phyloP scores from a whole-genome alignment of 1,140 invertebrate species.

The Drosophila navojoa region DNA sequence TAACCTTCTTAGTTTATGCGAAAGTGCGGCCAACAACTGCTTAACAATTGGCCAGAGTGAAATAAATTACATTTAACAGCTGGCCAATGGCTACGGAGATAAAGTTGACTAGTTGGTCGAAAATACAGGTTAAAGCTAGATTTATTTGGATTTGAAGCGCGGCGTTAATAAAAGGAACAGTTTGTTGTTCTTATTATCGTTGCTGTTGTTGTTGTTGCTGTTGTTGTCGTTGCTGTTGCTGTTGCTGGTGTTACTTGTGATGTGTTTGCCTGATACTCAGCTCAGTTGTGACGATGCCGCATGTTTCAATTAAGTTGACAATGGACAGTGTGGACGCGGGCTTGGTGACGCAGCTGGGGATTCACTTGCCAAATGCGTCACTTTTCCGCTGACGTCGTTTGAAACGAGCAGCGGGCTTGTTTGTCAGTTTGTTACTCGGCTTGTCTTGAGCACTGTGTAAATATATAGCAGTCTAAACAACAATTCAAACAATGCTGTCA shows the following conservation, averaged over 20 bases:
- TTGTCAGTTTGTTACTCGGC: slow-evolving; percentile 14
- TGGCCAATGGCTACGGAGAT: not conserved
- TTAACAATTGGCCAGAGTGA: not conserved
- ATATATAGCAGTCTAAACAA: slow-evolving; percentile 52
- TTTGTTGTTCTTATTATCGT: slow-evolving; percentile 32
- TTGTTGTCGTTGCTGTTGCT: slow-evolving; percentile 25
- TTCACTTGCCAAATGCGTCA: slow-evolving; percentile 71
- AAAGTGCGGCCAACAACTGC: not conserved
- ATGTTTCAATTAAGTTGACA: slow-evolving; percentile 50
- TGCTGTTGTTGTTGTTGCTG: slow-evolving; percentile 19
- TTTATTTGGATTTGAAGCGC: slow-evolving; percentile 50
- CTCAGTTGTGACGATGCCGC: slow-evolving; percentile 44
- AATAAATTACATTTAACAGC: not conserved
- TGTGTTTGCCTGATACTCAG: slow-evolving; percentile 17
- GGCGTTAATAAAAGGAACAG: slow-evolving; percentile 43
- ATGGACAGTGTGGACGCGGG: slow-evolving; percentile 42
- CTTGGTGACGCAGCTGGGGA: slow-evolving; percentile 51
- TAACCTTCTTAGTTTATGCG: too few relatives aligned
- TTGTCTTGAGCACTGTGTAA: slow-evolving; percentile 48
- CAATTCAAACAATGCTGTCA: slow-evolving; percentile 27
- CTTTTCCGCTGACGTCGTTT: slow-evolving; percentile 28
- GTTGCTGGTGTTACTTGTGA: not conserved
- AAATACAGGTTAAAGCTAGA: slow-evolving; percentile 69
- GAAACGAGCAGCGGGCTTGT: not conserved
- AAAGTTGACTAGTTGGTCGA: slow-evolving; percentile 8